phyloP scores from a whole-genome alignment of 2,113 vertebrate genomes.

The Hystrix brachyura region DNA sequence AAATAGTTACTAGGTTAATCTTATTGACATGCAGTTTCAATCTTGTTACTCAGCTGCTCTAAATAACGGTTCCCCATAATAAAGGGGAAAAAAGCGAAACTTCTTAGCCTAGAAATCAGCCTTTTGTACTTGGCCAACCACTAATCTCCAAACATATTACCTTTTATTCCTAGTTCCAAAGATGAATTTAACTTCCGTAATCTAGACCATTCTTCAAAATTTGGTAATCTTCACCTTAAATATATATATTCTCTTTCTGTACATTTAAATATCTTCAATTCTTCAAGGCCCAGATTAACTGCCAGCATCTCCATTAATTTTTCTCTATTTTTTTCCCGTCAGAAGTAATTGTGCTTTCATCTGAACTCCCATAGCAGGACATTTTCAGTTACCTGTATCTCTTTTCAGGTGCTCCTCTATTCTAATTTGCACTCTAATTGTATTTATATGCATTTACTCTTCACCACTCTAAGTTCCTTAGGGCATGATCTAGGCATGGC shows the following conservation, averaged over 20 bases:
- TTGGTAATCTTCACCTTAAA: constrained; percentile 19
- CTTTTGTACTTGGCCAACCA: not conserved
- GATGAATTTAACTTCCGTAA: not conserved
- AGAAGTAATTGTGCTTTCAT: constrained; percentile 38
- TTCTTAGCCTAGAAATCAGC: constrained; percentile 6
- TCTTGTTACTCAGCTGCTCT: not conserved
- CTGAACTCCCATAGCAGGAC: not conserved
- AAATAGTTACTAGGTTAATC: not conserved
- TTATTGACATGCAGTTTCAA: not conserved
- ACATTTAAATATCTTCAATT: not conserved
- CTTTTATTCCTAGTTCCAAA: not conserved
- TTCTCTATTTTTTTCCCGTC: constrained; percentile 49
- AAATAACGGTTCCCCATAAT: not conserved
- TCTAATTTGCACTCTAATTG: constrained; percentile 52
- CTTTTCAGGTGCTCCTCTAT: not conserved
- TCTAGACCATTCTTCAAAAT: not conserved
- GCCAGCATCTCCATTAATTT: not conserved
- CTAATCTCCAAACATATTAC: not conserved
- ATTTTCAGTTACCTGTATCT: not conserved
- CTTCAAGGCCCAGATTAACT: not conserved
- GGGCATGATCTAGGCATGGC: not conserved
- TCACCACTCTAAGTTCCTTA: not conserved
- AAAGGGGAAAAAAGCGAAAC: no score
- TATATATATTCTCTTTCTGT: not conserved
- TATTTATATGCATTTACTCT: constrained; percentile 53